A percentile compares a stretch with the other conserved stretches of the same genome.
Evolutionary conservation across 1,140 invertebrate species (phyloP).

Genomic region (Drusus annulatus): DNA sequence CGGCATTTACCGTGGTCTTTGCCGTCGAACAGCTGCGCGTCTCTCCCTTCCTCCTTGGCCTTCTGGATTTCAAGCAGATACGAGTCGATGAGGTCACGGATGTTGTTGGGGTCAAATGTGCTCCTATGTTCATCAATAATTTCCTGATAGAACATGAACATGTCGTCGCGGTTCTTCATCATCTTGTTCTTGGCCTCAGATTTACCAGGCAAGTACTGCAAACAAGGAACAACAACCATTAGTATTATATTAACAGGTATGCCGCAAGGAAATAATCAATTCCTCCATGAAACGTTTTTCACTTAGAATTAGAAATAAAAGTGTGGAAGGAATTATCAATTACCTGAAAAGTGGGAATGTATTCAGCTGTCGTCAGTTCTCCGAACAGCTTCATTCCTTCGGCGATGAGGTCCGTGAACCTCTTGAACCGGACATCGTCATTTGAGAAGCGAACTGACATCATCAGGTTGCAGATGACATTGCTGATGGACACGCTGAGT

Average conservation of each 20-base stretch:
- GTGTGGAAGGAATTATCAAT: background rate
- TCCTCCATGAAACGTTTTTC: too few relatives aligned
- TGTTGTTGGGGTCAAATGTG: constrained; percentile 81
- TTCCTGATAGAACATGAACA: constrained; percentile 87
- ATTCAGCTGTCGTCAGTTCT: constrained; percentile 80
- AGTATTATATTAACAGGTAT: background rate
- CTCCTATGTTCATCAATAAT: constrained; percentile 85
- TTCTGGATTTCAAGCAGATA: constrained; percentile 90
- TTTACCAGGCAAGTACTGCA: constrained; percentile 83
- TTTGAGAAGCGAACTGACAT: constrained; percentile 90
- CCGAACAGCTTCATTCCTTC: constrained; percentile 92
- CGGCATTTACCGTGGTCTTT: constrained; percentile 79
- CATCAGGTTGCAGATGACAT: constrained; percentile 92
- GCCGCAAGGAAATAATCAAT: background rate
- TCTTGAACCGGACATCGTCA: constrained; percentile 81
- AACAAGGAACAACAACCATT: constrained; percentile 56
- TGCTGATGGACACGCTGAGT: constrained; percentile 87
- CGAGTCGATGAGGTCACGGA: constrained; percentile 89
- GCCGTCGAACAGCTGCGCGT: constrained; percentile 83
- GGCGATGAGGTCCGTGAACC: constrained; percentile 88
- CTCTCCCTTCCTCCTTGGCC: constrained; percentile 81
- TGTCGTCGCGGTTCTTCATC: constrained; percentile 85
- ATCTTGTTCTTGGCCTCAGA: constrained; percentile 82
- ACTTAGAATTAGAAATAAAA: too few relatives aligned
- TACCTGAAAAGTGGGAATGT: constrained; percentile 73